Evolutionary conservation across 2,797 vertebrate genomes (phyloP).

Genomic region (Clarias platycephalus): DNA sequence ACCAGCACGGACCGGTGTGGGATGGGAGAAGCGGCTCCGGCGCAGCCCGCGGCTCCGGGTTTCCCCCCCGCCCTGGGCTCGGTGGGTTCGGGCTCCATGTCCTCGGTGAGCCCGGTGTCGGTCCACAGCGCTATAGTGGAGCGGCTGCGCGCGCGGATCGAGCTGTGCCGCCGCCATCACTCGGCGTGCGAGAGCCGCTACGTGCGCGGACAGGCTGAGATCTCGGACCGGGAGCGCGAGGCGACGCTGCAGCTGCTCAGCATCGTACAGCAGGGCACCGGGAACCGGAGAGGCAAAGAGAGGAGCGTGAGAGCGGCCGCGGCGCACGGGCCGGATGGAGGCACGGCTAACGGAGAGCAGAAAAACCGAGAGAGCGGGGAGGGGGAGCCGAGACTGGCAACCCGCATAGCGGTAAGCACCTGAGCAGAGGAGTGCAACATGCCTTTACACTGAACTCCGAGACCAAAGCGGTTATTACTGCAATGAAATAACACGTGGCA

Average conservation of each 20-base stretch:
- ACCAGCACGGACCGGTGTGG: conserved; percentile 25
- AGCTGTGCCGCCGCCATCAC: conserved; percentile 91
- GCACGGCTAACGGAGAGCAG: conserved; percentile 72
- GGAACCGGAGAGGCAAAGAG: conserved; percentile 81
- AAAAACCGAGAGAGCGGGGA: conserved; percentile 59
- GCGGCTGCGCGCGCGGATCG: conserved; percentile 90
- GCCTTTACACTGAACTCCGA: background rate
- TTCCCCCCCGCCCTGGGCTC: conserved; percentile 78
- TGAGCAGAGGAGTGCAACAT: background rate
- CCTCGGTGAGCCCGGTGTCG: conserved; percentile 70
- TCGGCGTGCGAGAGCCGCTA: conserved; percentile 92
- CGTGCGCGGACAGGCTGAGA: conserved; percentile 88
- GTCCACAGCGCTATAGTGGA: conserved; percentile 95
- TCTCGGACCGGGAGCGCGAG: conserved; percentile 88
- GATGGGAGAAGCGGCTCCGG: conserved; percentile 93
- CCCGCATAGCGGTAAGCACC: conserved; percentile 88
- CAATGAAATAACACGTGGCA: background rate
- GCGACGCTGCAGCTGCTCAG: conserved; percentile 90
- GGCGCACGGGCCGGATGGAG: conserved; percentile 75
- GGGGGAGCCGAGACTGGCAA: conserved; percentile 82
- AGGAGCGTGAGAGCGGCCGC: conserved; percentile 76
- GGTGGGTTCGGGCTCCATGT: conserved; percentile 73
- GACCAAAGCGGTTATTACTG: background rate
- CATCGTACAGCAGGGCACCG: conserved; percentile 89
- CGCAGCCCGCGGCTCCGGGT: conserved; percentile 81